Conservation (phyloP, 2,888 invertebrate species). For the Sclerodermus sp. region DNA sequence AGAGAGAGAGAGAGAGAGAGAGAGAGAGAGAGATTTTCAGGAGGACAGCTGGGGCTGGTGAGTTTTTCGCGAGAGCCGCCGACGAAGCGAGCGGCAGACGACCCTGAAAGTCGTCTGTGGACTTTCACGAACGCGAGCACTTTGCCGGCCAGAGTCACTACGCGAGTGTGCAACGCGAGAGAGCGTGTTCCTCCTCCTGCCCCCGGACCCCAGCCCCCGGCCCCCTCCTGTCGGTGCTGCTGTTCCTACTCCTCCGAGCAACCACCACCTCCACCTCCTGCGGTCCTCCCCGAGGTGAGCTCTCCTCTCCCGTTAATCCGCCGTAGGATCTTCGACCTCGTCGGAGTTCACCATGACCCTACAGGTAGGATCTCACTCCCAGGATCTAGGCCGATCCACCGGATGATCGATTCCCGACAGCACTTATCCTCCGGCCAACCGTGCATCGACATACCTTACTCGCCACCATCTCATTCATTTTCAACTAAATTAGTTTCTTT, state of each 20-base stretch:
- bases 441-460: too few relatives aligned
- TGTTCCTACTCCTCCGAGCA: background rate
- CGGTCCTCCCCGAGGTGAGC: slow-evolving; percentile 29
- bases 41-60: too few relatives aligned
- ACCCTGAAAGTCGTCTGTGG: slow-evolving; percentile 51
- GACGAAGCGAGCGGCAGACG: slow-evolving; percentile 34
- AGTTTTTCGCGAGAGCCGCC: background rate
- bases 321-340: slow-evolving; percentile 10
- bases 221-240: slow-evolving; percentile 10
- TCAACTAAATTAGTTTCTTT: too few relatives aligned
- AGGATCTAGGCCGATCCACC: too few relatives aligned
- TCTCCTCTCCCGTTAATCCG: slow-evolving; percentile 31
- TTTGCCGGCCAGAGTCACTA: slow-evolving; percentile 44
- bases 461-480: too few relatives aligned
- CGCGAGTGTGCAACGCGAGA: slow-evolving; percentile 37
- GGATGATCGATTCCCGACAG: too few relatives aligned
- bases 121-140: slow-evolving; percentile 54
- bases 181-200: slow-evolving; percentile 33
- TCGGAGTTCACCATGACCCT: slow-evolving; percentile 13
- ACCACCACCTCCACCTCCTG: slow-evolving; percentile 13
- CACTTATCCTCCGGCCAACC: too few relatives aligned
- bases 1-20: too few relatives aligned
- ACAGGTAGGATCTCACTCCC: background rate
- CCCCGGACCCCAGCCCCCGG: slow-evolving; percentile 13
- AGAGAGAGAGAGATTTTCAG: too few relatives aligned